These are phyloP conservation scores for Dasypolia templi DNA, from an alignment of 2,888 invertebrate genomes.

Conservation along the genomic window DNA sequence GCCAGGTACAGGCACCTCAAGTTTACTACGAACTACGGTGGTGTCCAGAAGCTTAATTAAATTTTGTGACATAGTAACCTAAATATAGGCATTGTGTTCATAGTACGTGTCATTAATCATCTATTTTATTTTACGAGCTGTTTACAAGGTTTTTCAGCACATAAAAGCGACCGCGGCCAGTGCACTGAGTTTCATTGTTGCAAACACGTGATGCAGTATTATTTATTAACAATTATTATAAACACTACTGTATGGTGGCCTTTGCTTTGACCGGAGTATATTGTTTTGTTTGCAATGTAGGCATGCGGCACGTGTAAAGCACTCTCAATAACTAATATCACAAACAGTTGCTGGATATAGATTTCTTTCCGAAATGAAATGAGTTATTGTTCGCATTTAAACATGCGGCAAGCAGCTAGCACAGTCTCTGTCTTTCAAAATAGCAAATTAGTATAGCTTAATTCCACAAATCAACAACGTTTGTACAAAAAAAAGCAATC, in stretches of 20 bases:
- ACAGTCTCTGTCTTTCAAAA: neutral
- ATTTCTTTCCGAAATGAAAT: neutral
- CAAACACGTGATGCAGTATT: constrained; percentile 16
- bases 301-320: neutral
- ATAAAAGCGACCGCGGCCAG: constrained; percentile 2
- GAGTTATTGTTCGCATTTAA: neutral
- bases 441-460: neutral
- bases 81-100: neutral
- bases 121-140: constrained; percentile 13
- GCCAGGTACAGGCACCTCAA: too few relatives aligned
- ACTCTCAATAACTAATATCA: neutral
- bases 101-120: neutral
- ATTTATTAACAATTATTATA: too few relatives aligned
- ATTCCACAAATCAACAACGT: constrained; percentile 3
- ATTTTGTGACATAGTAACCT: neutral
- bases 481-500: constrained; percentile 26
- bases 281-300: neutral
- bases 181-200: constrained; percentile 25
- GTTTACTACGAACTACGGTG: too few relatives aligned
- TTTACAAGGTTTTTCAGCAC: constrained; percentile 13
- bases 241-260: neutral
- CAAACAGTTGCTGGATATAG: neutral
- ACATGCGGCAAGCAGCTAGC: too few relatives aligned
- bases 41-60: too few relatives aligned
- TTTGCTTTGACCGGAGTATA: neutral